Base-by-base conservation (phyloP, 2,113 vertebrate genomes). In the Chloropsis cyanopogon region DNA sequence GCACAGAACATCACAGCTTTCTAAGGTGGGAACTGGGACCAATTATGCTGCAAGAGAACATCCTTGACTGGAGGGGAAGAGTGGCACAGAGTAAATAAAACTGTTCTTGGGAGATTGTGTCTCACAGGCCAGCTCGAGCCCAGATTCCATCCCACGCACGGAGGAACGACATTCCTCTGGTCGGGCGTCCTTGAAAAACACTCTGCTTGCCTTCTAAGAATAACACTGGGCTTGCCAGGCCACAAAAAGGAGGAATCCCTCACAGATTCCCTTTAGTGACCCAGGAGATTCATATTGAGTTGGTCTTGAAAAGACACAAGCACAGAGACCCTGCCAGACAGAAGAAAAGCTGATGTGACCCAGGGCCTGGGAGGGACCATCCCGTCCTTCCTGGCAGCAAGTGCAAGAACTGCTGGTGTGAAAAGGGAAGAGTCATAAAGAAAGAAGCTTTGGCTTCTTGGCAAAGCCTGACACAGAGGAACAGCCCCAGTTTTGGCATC, bases 11-110 rank as follows among this genome's bases (percentile, higher is more conserved):
- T 92, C 82, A 70, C 49, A 82, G 93, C 81, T 83, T 70, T 21
- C 90, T 86, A 77, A 90, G 88, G 92, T 90, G 90, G 92, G 90
- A 83, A 66, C 90, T 96, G 95, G 95, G 95, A 96, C 92, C 92
- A 90, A 90, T 95, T 97, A 91, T 44, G 20, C 10, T 90, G 94
- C 90, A 52, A 88, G 82, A 95, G 94, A 95, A 94, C 95, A 96
- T 93, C 94, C 90, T 73, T 91, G 94, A 90, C 93, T 92, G 84
- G 87, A 94, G 91, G 89, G 85, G 89, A 85, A 91, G 94, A 93
- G 76, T 28, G 92, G 82, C 88, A 83, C 6, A 25, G 72, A 92
- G 94, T 83, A 94, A 94, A 97, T 86, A 75, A 81, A 94, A 93
- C 24, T 33, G 68, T 81, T 93, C 91, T 95, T 70, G 8, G 12